phyloP scores from a whole-genome alignment of 2,797 vertebrate species.

The Cheirogaleus major region DNA sequence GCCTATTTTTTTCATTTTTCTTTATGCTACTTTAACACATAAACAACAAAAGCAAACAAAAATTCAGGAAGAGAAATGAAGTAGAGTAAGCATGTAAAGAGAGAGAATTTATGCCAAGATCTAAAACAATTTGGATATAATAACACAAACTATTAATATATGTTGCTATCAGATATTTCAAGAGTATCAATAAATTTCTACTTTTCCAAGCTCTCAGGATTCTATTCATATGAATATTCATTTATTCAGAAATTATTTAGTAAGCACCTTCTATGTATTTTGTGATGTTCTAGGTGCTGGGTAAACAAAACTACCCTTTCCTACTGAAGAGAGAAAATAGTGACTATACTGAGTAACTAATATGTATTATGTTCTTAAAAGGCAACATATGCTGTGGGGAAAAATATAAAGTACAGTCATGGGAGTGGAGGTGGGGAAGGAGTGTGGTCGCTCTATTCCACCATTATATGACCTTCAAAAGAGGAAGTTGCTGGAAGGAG shows the following conservation, averaged over 20 bases:
- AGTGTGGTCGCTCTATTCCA: neutral
- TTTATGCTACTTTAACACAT: neutral
- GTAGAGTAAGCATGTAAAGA: neutral
- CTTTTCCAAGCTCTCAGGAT: neutral
- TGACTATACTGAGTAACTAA: neutral
- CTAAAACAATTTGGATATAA: neutral
- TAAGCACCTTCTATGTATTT: neutral
- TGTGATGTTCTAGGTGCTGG: neutral
- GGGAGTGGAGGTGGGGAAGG: neutral
- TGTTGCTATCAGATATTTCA: neutral
- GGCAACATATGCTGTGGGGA: neutral
- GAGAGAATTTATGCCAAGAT: neutral
- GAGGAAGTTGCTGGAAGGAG: neutral
- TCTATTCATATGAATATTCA: neutral
- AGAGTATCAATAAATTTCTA: neutral
- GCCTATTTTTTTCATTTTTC: neutral
- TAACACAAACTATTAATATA: neutral
- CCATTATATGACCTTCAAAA: neutral
- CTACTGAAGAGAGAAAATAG: neutral
- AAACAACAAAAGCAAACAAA: neutral
- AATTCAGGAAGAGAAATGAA: conserved; percentile 1
- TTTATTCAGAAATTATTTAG: neutral
- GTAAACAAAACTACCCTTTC: neutral
- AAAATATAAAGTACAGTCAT: neutral
- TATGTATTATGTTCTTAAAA: neutral